These are phyloP conservation scores for Teleiodes luculella DNA, from an alignment of 2,888 invertebrate species.

Conservation along the genomic window DNA sequence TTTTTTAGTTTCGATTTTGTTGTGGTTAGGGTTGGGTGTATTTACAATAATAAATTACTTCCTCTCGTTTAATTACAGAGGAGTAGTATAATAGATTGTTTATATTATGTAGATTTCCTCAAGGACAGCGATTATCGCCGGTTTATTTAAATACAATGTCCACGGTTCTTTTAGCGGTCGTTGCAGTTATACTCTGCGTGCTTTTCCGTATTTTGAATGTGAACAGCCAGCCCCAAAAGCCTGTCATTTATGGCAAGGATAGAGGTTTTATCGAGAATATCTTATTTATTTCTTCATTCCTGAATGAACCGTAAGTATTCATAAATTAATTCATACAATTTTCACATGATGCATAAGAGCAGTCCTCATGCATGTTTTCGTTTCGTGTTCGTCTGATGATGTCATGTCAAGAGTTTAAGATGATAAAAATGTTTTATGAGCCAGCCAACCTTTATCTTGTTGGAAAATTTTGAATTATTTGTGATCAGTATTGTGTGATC, in stretches of 20 bases:
- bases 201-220: conserved; percentile 91
- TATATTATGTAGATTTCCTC: conserved; percentile 57
- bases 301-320: conserved; percentile 90
- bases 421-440: too few relatives aligned
- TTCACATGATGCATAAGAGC: background rate
- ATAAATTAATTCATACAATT: background rate
- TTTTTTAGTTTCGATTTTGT: conserved; percentile 32
- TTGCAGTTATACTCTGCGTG: conserved; percentile 90
- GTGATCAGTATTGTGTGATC: too few relatives aligned
- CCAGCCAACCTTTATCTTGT: background rate
- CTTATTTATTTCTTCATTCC: conserved; percentile 86
- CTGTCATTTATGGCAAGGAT: conserved; percentile 87
- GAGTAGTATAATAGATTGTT: conserved; percentile 36
- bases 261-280: conserved; percentile 86
- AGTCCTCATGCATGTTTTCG: conserved; percentile 11
- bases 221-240: conserved; percentile 88
- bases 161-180: conserved; percentile 87
- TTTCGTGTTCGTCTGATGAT: conserved; percentile 41
- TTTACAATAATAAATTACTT: conserved; percentile 30
- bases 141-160: conserved; percentile 79
- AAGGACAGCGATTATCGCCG: conserved; percentile 24
- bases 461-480: too few relatives aligned
- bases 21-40: conserved; percentile 35
- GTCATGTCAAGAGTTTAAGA: conserved; percentile 34
- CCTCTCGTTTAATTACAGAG: conserved; percentile 15